Base-by-base conservation (phyloP, 2,113 vertebrate species). In the Piaya cayana region DNA sequence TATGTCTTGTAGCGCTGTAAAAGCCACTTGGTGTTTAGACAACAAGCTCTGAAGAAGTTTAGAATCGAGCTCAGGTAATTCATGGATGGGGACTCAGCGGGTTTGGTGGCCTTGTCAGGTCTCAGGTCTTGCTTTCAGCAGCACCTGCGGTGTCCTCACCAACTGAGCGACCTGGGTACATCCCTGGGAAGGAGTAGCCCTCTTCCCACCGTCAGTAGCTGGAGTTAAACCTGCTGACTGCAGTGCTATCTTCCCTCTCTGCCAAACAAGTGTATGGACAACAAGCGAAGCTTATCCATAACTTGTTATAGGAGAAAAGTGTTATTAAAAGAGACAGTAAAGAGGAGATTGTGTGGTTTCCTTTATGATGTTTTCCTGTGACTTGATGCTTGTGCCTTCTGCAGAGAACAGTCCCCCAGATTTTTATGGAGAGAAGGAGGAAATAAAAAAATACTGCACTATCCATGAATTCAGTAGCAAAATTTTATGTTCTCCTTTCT, bases 151-250 rank as follows among this genome's bases (percentile, higher is more conserved):
- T 18, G 36, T 65, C 26, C 34, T 22, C 50, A 39, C 10, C 1
- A 39, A 0, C 45, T 39, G 39, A 6, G 23, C 74, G 39, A 58
- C 8, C 36, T 4, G 2, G 13, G 23, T 14, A 18, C 2, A 2
- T 26, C 27, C 29, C 45, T 23, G 55, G 39, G 45, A 75, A 49
- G 26, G 32, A 58, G 37, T 1, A 18, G 3, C 11, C 21, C 39
- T 50, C 58, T 77, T 56, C 23, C 43, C 45, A 58, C 9, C 1
- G 1, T 11, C 43, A 43, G 26, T 5, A 68, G 34, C 19, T 76
- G 76, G 5, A 47, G 5, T 47, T 55, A 64, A 76, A 49, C 19
- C n/a, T 42, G 15, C 18, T 34, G 42, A 13, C 42, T 80, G 47
- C 30, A 65, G 30, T 9, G 27, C 16, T 26, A 8, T 81, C 42